Conservation (phyloP, 2,888 invertebrate species). For the Parochlus steinenii region DNA sequence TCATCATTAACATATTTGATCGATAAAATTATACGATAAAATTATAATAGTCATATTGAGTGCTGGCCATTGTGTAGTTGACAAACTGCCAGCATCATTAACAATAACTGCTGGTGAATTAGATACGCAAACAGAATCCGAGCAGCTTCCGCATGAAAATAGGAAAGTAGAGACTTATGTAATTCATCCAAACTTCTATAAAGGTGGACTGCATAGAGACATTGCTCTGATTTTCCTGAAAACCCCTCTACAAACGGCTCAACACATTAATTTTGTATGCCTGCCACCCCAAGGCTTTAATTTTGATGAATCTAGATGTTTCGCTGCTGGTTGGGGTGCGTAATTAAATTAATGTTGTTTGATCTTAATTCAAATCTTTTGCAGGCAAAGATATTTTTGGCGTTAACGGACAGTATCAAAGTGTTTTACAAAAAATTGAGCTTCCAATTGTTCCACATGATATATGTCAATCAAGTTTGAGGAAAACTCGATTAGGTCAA, state of each 20-base stretch:
- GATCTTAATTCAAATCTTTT: conserved; percentile 40
- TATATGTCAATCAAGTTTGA: conserved; percentile 29
- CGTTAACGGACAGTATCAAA: conserved; percentile 34
- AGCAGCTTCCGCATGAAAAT: neutral
- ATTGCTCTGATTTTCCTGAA: neutral
- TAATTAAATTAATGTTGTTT: conserved; percentile 14
- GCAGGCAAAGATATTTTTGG: conserved; percentile 36
- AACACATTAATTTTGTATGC: conserved; percentile 49
- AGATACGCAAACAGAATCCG: neutral
- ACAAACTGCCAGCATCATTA: too few relatives aligned
- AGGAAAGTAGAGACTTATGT: neutral
- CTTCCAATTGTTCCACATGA: conserved; percentile 40
- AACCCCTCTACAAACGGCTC: conserved; percentile 25
- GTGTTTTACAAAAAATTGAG: conserved; percentile 45
- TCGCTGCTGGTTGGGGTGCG: conserved; percentile 48
- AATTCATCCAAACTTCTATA: conserved; percentile 1
- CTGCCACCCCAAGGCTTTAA: conserved; percentile 33
- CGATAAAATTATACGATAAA: too few relatives aligned
- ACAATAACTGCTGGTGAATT: conserved; percentile 5
- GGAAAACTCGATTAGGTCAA: conserved; percentile 43
- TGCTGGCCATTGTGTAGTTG: too few relatives aligned
- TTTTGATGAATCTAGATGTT: conserved; percentile 38
- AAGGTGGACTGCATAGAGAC: neutral
- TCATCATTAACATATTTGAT: too few relatives aligned
- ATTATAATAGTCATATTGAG: too few relatives aligned